phyloP scores from a whole-genome alignment of 2,888 invertebrate genomes.

The Drosophila anomalipes region DNA sequence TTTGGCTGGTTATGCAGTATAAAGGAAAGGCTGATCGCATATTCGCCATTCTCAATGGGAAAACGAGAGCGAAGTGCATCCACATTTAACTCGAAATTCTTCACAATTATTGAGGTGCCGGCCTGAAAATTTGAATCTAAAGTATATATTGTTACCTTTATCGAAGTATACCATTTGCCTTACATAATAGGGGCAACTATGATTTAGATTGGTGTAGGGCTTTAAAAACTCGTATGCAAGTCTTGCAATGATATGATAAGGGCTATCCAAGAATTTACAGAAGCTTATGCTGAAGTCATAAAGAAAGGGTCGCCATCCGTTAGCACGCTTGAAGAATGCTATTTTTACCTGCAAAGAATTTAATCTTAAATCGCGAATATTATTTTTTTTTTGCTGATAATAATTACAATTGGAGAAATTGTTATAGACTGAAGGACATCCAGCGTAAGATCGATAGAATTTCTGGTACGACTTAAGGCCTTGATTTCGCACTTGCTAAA shows the following conservation, averaged over 20 bases:
- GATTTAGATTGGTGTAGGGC: slow-evolving; percentile 14
- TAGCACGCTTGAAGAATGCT: slow-evolving; percentile 27
- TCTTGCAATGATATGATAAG: neutral
- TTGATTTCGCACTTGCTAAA: slow-evolving; percentile 5
- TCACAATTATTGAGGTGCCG: neutral
- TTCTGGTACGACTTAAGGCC: neutral
- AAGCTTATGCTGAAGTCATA: slow-evolving; percentile 14
- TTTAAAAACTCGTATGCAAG: slow-evolving; percentile 14
- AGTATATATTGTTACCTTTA: neutral
- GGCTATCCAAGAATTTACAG: slow-evolving; percentile 8
- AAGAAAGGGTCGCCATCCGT: slow-evolving; percentile 40
- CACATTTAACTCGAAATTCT: slow-evolving; percentile 15
- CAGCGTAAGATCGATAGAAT: neutral
- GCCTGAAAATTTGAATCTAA: slow-evolving; percentile 1
- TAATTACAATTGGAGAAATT: neutral
- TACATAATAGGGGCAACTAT: slow-evolving; percentile 21
- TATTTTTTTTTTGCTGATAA: too few species aligned
- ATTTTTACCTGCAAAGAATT: slow-evolving; percentile 7
- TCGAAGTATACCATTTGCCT: neutral
- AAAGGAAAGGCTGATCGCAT: slow-evolving; percentile 10
- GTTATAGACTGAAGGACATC: neutral
- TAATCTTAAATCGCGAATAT: neutral
- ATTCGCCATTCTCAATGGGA: slow-evolving; percentile 31
- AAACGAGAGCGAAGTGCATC: slow-evolving; percentile 3
- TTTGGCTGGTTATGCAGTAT: accelerated